A percentile compares a stretch with the other conserved stretches of the same genome.
phyloP scores from a whole-genome alignment of 2,113 vertebrate species.

The Myotis davidii region DNA sequence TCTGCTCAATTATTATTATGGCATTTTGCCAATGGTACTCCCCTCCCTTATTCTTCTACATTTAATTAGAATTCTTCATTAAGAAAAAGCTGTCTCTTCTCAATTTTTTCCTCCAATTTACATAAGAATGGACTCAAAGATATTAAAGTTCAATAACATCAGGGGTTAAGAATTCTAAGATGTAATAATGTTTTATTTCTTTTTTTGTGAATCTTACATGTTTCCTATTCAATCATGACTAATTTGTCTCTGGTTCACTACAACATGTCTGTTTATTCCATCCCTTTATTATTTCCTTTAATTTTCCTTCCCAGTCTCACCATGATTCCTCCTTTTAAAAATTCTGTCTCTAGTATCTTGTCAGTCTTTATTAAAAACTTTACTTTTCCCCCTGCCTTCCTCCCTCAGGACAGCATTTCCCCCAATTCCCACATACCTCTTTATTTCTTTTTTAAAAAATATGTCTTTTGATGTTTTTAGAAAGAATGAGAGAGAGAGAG shows the following conservation, averaged over 20 bases:
- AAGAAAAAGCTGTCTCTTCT: neutral
- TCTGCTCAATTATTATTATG: neutral
- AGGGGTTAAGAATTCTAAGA: neutral
- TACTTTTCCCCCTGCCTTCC: neutral
- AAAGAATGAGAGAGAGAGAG: neutral
- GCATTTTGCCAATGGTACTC: neutral
- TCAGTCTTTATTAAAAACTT: neutral
- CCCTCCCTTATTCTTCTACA: neutral
- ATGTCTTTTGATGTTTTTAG: neutral
- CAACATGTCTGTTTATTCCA: neutral
- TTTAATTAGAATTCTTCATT: neutral
- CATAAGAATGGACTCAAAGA: neutral
- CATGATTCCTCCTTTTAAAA: neutral
- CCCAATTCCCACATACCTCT: neutral
- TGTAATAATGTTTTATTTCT: neutral
- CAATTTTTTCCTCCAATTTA: neutral
- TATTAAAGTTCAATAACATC: neutral
- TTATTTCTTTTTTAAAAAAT: neutral
- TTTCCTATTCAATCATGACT: neutral
- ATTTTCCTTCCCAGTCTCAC: conserved; percentile 2
- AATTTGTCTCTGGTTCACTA: neutral
- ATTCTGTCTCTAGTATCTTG: neutral
- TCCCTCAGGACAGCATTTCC: neutral
- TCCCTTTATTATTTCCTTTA: neutral
- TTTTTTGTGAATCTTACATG: neutral